Percentiles rank a stretch among this genome's conserved stretches.
These are phyloP conservation scores for Ashinkailepas kermadecensis DNA, from an alignment of 2,888 invertebrate genomes.

Conservation along the genomic window DNA sequence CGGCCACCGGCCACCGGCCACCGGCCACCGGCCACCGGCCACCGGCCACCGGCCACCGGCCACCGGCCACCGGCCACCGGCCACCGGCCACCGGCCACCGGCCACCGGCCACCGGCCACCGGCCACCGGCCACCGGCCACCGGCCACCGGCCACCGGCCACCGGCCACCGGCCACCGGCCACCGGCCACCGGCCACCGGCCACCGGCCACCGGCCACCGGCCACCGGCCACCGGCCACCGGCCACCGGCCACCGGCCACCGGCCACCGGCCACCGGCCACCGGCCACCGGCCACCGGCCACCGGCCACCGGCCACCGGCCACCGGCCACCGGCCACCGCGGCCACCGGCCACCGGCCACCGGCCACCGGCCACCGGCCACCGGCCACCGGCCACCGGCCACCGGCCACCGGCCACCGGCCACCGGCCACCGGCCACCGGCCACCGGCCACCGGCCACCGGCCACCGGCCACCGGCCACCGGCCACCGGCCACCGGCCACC, in stretches of 20 bases:
- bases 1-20: constrained; percentile 10
- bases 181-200: background rate
- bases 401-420: constrained; percentile 3
- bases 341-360: constrained; percentile 4
- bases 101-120: constrained; percentile 10
- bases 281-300: constrained; percentile 10
- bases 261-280: constrained; percentile 10
- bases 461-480: constrained; percentile 3
- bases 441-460: background rate
- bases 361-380: background rate
- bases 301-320: constrained; percentile 10
- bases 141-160: constrained; percentile 5
- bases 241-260: constrained; percentile 6
- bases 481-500: constrained; percentile 10
- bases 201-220: background rate
- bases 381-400: background rate
- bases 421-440: background rate
- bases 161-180: background rate
- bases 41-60: constrained; percentile 9
- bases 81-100: constrained; percentile 6
- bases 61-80: constrained; percentile 9
- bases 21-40: constrained; percentile 10
- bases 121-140: constrained; percentile 13
- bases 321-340: background rate
- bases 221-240: constrained; percentile 9